Percentiles rank a stretch among this genome's conserved stretches.
Conservation (phyloP, 2,888 invertebrate genomes). For the Agrypnus murinus region DNA sequence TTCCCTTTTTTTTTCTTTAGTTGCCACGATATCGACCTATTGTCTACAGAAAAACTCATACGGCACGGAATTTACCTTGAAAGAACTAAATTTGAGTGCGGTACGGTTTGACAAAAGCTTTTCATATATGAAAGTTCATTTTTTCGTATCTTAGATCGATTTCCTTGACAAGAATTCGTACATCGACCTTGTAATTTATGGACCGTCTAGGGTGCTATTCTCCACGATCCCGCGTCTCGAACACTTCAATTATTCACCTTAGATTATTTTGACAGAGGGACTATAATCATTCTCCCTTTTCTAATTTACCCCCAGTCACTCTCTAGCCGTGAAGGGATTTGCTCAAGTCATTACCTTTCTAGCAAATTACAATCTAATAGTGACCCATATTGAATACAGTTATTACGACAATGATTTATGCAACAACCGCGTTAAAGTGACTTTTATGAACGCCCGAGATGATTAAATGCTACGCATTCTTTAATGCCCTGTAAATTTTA, state of each 20-base stretch:
- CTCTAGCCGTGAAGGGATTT: constrained; percentile 13
- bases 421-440: constrained; percentile 5
- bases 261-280: constrained; percentile 28
- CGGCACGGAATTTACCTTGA: constrained; percentile 5
- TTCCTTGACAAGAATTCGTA: constrained; percentile 24
- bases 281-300: constrained; percentile 22
- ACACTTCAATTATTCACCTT: constrained; percentile 27
- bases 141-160: constrained; percentile 27
- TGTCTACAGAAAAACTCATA: not conserved
- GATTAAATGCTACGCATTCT: constrained; percentile 29
- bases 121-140: constrained; percentile 14
- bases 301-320: constrained; percentile 18
- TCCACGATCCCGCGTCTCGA: constrained; percentile 6
- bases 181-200: constrained; percentile 30
- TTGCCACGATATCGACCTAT: not conserved
- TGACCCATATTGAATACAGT: constrained; percentile 19
- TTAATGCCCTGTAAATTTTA: not conserved
- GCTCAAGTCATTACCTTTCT: constrained; percentile 23
- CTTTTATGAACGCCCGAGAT: constrained; percentile 21
- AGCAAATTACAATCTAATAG: constrained; percentile 15
- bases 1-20: too few species aligned
- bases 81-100: not conserved
- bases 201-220: constrained; percentile 22
- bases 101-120: not conserved
- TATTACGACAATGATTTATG: constrained; percentile 28